Evolutionary conservation across 2,888 invertebrate species (phyloP).

Genomic region (Pantelozetes paolii): DNA sequence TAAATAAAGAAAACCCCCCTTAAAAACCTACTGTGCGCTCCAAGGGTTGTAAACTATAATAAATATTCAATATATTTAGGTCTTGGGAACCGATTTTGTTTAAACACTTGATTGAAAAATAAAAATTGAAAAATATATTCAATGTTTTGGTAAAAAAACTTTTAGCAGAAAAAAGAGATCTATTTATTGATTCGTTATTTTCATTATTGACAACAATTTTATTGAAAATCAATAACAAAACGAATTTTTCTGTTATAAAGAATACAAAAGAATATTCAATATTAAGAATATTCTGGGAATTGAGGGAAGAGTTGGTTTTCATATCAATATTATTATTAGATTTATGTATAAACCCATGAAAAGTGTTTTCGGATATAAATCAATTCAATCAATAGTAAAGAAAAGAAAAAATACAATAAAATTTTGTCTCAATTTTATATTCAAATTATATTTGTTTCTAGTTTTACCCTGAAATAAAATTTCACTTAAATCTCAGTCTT

Average conservation of each 20-base stretch:
- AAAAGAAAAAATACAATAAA: background rate
- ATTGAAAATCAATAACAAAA: background rate
- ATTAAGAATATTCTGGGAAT: background rate
- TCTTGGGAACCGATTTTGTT: too few relatives aligned
- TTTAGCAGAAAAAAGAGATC: background rate
- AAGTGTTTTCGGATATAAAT: background rate
- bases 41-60: too few relatives aligned
- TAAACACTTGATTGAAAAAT: background rate
- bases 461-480: background rate
- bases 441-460: background rate
- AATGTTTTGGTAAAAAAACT: background rate
- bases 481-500: too few relatives aligned
- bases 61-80: too few relatives aligned
- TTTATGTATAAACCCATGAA: background rate
- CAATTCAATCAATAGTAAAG: background rate
- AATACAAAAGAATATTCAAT: background rate
- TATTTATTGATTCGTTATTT: background rate
- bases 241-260: background rate
- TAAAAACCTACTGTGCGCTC: too few relatives aligned
- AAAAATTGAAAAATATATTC: background rate
- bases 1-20: too few relatives aligned
- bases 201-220: background rate
- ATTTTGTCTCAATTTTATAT: background rate
- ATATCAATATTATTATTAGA: background rate
- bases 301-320: background rate